Evolutionary conservation across 2,113 vertebrate species (phyloP), one percentile per base, ranked within the genome.

Genomic region (Phyllostomus hastatus): DNA sequence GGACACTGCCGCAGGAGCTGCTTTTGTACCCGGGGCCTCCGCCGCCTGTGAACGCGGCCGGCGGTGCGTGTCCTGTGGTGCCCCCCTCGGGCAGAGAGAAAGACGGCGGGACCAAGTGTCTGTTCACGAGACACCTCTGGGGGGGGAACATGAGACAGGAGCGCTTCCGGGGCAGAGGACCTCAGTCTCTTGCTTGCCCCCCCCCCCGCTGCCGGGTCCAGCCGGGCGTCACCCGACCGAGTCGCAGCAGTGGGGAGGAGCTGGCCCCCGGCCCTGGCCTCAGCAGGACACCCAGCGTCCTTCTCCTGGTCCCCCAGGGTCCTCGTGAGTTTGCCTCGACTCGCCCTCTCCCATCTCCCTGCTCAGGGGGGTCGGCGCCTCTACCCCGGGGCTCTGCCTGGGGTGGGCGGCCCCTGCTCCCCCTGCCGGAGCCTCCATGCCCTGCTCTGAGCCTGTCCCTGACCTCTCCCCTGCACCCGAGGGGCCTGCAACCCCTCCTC

Each of bases 41-140:
- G 57, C 54, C 22, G 0, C 0, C 12, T 5, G 28, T 8, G 33
- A 57, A 1, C 1, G 1, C 16, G 6, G 4, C 54, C 4, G 1
- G 8, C 0, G 2, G 41, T 4, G 20, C 4, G 1, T 1, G 1
- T 2, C 7, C 22, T 1, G 4, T 0, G 0, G 33, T 2, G 0
- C 20, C 28, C 20, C 28, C 16, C 5, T 3, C 2, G 33, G 31
- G 52, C n/a, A 7, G 1, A 17, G 46, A 41, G 28, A 7, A 70
- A 11, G 5, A 14, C 35, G 31, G 9, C 4, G 5, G 35, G 14
- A 9, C 43, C 14, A 2, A 6, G 0, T 3, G 19, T 43, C 0
- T 35, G 3, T 11, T 15, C 31, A 0, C 15, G 17, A 64, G n/a
- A 4, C 4, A 1, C 10, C n/a, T 26, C 61, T 31, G 31, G 19